Conservation (phyloP, 2,888 invertebrate species). For the Cryptocephalus primarius region DNA sequence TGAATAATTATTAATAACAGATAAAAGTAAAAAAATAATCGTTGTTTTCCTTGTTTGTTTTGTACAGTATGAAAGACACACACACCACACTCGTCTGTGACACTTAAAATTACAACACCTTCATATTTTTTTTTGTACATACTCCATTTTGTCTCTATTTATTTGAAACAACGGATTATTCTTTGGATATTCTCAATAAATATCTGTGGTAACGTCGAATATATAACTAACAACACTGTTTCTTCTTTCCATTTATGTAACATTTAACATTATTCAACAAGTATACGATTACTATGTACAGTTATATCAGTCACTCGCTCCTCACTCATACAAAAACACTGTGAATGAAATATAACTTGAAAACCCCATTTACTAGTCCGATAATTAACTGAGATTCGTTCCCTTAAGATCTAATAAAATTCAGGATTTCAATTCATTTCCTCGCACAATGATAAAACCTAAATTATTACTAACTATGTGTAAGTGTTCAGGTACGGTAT, state of each 20-base stretch:
- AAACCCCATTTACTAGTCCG: no score
- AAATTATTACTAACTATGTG: no score
- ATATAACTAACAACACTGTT: conserved; percentile 27
- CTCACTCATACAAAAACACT: not conserved
- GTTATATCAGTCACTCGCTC: not conserved
- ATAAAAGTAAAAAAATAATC: conserved; percentile 12
- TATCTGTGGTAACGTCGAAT: conserved; percentile 27
- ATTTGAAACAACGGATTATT: conserved; percentile 21
- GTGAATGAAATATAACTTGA: no score
- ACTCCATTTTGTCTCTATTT: conserved; percentile 7
- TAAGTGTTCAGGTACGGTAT: no score
- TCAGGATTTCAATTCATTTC: no score
- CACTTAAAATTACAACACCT: conserved; percentile 18
- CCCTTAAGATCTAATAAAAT: no score
- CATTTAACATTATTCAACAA: conserved; percentile 25
- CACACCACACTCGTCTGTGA: conserved; percentile 25
- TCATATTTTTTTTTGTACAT: conserved; percentile 9
- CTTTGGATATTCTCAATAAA: conserved; percentile 25
- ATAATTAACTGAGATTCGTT: no score
- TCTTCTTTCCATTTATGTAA: conserved; percentile 20
- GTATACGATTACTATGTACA: conserved; percentile 14
- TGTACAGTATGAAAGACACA: conserved; percentile 31
- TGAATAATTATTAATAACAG: conserved; percentile 2
- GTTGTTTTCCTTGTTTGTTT: conserved; percentile 15
- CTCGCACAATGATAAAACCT: no score